These are phyloP conservation scores for Thereuonema tuberculata DNA, from an alignment of 1,140 invertebrate genomes.

Conservation along the genomic window DNA sequence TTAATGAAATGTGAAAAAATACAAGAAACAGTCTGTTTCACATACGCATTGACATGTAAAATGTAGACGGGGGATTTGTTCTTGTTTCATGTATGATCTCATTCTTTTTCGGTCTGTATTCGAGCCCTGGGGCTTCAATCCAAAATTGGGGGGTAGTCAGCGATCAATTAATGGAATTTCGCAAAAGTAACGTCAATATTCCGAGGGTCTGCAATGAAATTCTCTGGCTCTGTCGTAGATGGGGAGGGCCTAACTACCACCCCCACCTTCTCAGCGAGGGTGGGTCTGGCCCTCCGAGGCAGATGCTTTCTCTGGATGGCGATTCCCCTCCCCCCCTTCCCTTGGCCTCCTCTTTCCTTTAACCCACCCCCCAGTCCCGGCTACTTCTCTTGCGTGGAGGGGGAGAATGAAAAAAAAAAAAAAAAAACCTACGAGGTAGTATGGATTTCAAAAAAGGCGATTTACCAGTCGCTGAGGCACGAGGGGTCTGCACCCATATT, in stretches of 20 bases:
- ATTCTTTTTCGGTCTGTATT: too few species aligned
- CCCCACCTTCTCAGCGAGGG: not conserved
- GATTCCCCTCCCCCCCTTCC: too few species aligned
- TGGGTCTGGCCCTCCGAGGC: not conserved
- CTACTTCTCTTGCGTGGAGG: not conserved
- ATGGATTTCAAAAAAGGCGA: not conserved
- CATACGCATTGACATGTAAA: too few species aligned
- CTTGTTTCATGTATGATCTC: too few species aligned
- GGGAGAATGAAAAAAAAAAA: too few species aligned
- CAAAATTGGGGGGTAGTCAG: not conserved
- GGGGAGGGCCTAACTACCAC: too few species aligned
- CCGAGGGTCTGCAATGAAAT: not conserved
- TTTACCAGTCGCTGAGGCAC: not conserved
- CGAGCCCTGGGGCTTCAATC: too few species aligned
- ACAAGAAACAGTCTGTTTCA: too few species aligned
- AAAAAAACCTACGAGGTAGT: not conserved
- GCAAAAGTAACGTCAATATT: not conserved
- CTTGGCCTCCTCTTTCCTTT: not conserved
- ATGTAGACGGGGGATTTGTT: too few species aligned
- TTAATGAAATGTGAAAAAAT: too few species aligned
- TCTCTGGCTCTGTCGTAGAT: not conserved
- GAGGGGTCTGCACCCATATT: not conserved
- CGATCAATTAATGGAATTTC: not conserved
- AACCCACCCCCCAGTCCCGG: not conserved
- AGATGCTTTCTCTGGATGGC: not conserved